phyloP scores from a whole-genome alignment of 2,113 vertebrate species.

The Scopus umbretta region DNA sequence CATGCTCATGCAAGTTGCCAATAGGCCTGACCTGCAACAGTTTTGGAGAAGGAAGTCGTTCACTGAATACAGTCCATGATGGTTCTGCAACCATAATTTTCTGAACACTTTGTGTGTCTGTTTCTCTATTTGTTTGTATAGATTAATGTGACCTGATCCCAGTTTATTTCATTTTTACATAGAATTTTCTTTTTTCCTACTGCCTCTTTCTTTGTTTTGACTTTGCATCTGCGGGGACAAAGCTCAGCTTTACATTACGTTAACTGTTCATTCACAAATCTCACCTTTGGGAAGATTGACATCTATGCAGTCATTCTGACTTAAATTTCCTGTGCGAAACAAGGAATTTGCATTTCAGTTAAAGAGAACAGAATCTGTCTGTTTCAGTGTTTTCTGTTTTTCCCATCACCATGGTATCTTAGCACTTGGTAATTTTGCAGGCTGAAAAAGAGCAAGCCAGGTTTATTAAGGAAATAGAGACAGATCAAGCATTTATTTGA shows the following conservation, averaged over 20 bases:
- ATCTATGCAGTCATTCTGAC: not conserved
- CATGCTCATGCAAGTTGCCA: not conserved
- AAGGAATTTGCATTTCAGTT: conserved; percentile 45
- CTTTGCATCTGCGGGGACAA: not conserved
- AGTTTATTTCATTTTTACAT: not conserved
- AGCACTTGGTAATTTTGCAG: not conserved
- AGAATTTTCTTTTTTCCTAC: not conserved
- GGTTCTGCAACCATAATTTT: not conserved
- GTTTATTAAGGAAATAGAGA: not conserved
- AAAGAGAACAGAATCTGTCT: not conserved
- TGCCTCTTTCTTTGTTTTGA: not conserved
- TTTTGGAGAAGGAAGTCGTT: not conserved
- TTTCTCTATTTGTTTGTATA: not conserved
- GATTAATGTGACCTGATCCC: not conserved
- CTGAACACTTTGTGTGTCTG: not conserved
- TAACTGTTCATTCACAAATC: not conserved
- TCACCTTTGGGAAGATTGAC: not conserved
- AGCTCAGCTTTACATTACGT: not conserved
- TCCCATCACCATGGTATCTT: not conserved
- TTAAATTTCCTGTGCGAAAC: conserved; percentile 6
- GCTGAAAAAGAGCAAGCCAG: conserved; percentile 31
- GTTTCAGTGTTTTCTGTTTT: not conserved
- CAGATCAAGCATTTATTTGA: not conserved
- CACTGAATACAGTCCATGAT: not conserved
- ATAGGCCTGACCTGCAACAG: not conserved